Conservation (phyloP, 1,140 invertebrate species). For the Zaprionus ghesquierei region DNA sequence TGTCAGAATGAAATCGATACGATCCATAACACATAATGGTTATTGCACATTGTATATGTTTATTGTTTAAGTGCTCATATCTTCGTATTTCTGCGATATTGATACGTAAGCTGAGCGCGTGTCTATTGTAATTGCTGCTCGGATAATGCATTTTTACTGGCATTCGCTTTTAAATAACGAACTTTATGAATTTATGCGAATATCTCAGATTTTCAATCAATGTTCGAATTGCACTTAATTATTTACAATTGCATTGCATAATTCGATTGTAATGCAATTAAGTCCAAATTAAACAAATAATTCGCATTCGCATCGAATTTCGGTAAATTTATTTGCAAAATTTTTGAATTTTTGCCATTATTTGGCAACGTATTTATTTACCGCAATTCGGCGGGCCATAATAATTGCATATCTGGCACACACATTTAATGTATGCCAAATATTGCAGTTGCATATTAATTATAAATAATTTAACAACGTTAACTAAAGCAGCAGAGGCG, state of each 20-base stretch:
- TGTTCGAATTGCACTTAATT: neutral
- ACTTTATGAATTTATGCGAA: neutral
- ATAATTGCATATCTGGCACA: neutral
- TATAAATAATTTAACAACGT: neutral
- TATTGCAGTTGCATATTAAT: neutral
- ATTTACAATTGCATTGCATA: neutral
- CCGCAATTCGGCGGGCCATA: neutral
- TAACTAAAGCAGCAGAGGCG: too few species aligned
- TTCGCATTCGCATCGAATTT: neutral
- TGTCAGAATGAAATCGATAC: neutral
- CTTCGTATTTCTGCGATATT: neutral
- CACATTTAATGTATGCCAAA: too few species aligned
- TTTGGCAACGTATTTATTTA: neutral
- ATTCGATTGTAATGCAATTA: neutral
- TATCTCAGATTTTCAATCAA: neutral
- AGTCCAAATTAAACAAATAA: neutral
- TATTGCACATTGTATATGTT: neutral
- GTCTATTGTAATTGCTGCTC: too few species aligned
- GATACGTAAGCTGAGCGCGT: neutral
- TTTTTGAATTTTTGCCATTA: neutral
- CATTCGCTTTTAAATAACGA: too few species aligned
- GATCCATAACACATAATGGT: neutral
- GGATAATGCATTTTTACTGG: neutral
- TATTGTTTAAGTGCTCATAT: neutral
- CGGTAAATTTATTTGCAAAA: neutral